These are phyloP conservation scores for Microplitis demolitor DNA, from an alignment of 1,140 invertebrate species.

Conservation along the genomic window DNA sequence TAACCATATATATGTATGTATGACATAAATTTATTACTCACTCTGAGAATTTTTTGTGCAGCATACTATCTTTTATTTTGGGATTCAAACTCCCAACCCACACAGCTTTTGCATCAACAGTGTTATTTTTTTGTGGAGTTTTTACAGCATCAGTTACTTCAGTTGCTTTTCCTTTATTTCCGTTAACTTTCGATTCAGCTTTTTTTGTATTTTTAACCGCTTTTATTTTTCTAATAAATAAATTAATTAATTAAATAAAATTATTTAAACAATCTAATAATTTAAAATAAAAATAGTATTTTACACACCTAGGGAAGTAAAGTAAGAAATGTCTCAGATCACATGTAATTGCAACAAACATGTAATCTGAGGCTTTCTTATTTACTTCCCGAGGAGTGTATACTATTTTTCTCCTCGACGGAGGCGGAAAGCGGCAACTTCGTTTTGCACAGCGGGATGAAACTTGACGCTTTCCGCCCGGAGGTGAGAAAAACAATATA, in stretches of 20 bases:
- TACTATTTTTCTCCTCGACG: no score
- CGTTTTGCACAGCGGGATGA: no score
- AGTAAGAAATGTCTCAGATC: no score
- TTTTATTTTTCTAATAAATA: not conserved
- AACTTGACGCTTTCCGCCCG: no score
- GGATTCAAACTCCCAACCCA: constrained; percentile 10
- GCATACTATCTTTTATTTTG: not conserved
- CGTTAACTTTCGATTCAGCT: not conserved
- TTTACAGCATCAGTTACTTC: not conserved
- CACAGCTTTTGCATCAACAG: constrained; percentile 1
- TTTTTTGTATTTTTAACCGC: not conserved
- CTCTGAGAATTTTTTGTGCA: constrained; percentile 6
- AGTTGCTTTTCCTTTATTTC: not conserved
- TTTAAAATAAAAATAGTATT: not conserved
- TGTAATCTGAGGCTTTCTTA: no score
- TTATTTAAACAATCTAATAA: not conserved
- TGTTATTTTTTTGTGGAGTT: not conserved
- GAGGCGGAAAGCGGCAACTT: no score
- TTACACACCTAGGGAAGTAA: no score
- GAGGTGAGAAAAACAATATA: not conserved
- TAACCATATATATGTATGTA: not conserved
- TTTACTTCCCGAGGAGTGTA: no score
- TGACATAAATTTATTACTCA: not conserved
- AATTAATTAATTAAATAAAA: not conserved
- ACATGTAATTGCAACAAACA: no score